Evolutionary conservation across 2,113 vertebrate species (phyloP).

Genomic region (Ageneiosus marmoratus): DNA sequence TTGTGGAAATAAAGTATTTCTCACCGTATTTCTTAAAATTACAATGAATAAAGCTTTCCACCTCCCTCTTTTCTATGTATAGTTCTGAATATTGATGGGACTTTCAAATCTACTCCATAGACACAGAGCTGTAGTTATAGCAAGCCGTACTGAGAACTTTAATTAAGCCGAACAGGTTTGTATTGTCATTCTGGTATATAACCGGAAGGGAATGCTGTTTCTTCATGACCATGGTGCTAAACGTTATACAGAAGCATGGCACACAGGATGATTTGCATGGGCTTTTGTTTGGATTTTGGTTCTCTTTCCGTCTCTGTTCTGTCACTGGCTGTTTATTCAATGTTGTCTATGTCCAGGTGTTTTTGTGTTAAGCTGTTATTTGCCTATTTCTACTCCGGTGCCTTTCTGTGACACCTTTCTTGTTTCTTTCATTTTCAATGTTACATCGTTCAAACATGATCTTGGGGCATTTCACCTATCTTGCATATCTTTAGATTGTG

Average conservation of each 20-base stretch:
- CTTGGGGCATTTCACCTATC: too few species aligned
- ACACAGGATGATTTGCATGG: background rate
- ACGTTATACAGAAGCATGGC: background rate
- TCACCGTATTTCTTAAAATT: slow-evolving; percentile 32
- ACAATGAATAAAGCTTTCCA: slow-evolving; percentile 27
- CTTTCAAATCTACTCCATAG: background rate
- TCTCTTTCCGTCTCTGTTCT: background rate
- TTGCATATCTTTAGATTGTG: too few species aligned
- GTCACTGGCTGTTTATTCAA: background rate
- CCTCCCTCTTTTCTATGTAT: background rate
- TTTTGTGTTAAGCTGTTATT: background rate
- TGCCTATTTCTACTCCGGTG: background rate
- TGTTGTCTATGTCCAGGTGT: background rate
- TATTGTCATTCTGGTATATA: background rate
- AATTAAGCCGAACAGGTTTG: background rate
- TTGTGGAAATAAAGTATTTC: slow-evolving; percentile 45
- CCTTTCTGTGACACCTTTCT: background rate
- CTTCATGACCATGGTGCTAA: background rate
- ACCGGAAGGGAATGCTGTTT: background rate
- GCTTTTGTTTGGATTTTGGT: background rate
- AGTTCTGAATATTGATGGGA: slow-evolving; percentile 29
- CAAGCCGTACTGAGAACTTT: background rate
- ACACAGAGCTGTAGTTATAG: background rate
- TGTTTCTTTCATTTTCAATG: background rate
- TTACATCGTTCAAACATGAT: too few species aligned